Base-by-base conservation (phyloP, 2,113 vertebrate species). In the Antigone vipio region DNA sequence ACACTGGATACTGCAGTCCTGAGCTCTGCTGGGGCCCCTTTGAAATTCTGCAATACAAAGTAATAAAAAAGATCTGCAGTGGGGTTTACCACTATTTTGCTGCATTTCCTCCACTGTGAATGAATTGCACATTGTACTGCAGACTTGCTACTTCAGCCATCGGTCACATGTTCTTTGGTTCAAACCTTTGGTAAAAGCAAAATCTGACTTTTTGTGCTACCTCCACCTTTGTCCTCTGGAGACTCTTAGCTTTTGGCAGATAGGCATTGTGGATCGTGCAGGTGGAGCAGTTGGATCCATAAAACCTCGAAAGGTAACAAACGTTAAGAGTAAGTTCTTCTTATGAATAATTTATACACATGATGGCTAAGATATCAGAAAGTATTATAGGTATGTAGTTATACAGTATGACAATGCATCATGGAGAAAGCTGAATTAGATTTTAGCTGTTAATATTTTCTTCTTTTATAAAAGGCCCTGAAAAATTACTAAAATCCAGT, bases 41-140 rank as follows among this genome's bases (percentile, higher is more conserved):
- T 89, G 80, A 92, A 73, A 82, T 93, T 92, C 74, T 73, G 45
- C 89, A 80, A 82, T 58, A 63, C 62, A 73, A 85, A 91, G 71
- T 72, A 91, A 91, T 93, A 79, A 62, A 85, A 93, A 68, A 73
- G 34, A 82, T 88, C 93, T 82, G 82, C 71, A 81, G 81, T 89
- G 76, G 52, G 26, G 63, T 93, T 88, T 93, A 58, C 47, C 85
- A 69, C 26, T 42, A 2, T 32, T 67, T 55, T 95, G 52, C 50
- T 92, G 77, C 63, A 26, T 50, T 83, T 88, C 52, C 81, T 95
- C 59, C 50, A 20, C 49, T 92, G 42, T 92, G 68, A 92, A 76
- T 89, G 49, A 91, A 95, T 80, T 56, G 67, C 49, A 35, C 44
- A 7, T 87, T 94, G 92, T 68, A 55, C 30, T 92, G 35, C 52